A percentile compares a stretch with the other conserved stretches of the same genome.
phyloP scores from a whole-genome alignment of 2,113 vertebrate genomes.

The Ardeotis arabs region DNA sequence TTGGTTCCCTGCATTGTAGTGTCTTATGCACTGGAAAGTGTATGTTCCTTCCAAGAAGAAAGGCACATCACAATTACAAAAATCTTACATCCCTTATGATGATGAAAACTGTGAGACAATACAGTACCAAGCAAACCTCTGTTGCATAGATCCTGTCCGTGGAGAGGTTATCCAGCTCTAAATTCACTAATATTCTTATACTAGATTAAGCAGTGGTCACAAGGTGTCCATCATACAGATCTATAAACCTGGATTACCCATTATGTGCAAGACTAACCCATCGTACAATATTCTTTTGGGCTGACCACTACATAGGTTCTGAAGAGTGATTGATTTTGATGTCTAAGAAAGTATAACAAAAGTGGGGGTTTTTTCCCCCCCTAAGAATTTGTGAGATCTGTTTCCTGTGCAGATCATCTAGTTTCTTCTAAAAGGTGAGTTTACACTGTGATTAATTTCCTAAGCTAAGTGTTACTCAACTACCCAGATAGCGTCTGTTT shows the following conservation, averaged over 20 bases:
- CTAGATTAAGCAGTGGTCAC: background rate
- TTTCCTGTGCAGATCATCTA: background rate
- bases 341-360: background rate
- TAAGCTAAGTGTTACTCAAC: background rate
- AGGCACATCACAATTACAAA: background rate
- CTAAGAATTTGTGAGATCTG: background rate
- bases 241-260: background rate
- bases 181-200: background rate
- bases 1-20: background rate
- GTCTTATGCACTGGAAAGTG: background rate
- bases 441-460: background rate
- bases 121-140: background rate
- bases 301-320: background rate
- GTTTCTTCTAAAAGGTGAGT: background rate
- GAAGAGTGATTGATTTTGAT: background rate
- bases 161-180: background rate
- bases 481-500: background rate
- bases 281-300: background rate
- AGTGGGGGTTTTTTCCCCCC: rapidly evolving
- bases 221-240: background rate
- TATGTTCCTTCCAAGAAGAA: background rate
- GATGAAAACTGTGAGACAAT: background rate
- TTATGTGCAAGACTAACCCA: background rate
- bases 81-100: background rate
- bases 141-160: background rate